These are phyloP conservation scores for Thelaira solivaga DNA, from an alignment of 2,888 invertebrate species.

Conservation along the genomic window DNA sequence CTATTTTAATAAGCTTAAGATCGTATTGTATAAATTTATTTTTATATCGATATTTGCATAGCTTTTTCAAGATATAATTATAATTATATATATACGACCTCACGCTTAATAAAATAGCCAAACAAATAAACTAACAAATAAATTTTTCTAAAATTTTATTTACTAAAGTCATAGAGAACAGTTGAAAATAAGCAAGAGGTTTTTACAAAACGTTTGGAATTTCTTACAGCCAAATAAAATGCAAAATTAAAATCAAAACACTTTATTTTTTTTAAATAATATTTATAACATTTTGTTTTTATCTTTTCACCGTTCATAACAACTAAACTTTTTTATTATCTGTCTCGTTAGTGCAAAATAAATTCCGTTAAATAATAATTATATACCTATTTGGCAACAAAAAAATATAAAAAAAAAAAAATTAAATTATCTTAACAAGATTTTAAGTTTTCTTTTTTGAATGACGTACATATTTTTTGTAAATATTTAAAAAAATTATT, in stretches of 20 bases:
- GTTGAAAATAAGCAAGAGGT: background rate
- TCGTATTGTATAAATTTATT: too few relatives aligned
- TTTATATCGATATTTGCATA: too few relatives aligned
- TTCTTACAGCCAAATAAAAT: background rate
- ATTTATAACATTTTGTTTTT: slow-evolving; percentile 42
- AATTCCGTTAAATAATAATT: background rate
- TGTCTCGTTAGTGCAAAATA: background rate
- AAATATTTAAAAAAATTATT: slow-evolving; percentile 51
- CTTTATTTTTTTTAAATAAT: slow-evolving; percentile 24
- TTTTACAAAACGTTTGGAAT: slow-evolving; percentile 7
- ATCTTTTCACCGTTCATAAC: background rate
- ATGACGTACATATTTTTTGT: slow-evolving; percentile 33
- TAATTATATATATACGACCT: too few relatives aligned
- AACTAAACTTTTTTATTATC: background rate
- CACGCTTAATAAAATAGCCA: too few relatives aligned
- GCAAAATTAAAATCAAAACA: slow-evolving; percentile 57
- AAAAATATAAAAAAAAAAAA: slow-evolving; percentile 7
- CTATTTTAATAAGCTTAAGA: too few relatives aligned
- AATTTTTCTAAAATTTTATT: too few relatives aligned
- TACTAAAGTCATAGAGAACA: too few relatives aligned
- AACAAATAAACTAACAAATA: too few relatives aligned
- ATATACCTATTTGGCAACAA: too few relatives aligned
- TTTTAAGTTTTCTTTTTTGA: background rate
- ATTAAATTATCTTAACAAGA: slow-evolving; percentile 32
- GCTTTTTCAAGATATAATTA: too few relatives aligned